Base-by-base conservation (phyloP, 2,888 invertebrate genomes). In the Erannis defoliaria region DNA sequence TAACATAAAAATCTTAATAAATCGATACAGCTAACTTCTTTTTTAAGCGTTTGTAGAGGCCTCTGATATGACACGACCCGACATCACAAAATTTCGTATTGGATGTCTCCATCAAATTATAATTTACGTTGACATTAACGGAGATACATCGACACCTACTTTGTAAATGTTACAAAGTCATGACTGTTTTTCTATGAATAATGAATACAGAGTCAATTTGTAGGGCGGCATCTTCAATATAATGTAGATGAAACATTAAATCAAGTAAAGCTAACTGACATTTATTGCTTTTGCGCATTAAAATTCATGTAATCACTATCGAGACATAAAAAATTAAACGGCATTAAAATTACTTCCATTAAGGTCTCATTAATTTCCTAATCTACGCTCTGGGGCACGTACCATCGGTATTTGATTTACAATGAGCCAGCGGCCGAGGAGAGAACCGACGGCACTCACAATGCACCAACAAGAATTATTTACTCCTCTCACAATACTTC, bases 331-430 rank as follows among this genome's bases (percentile, higher is more conserved):
- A n/a, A 85, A 85, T 84, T 84, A 84, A 86, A 84, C 78, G 81
- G 78, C 77, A 85, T 85, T 81, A 81, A 84, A 87, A 90, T 85
- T 82, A 84, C 85, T 86, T 86, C 85, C 86, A 88, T 90, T 89
- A 89, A 74, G 81, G 79, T 77, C 82, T 89, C 90, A 91, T 90
- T 90, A 90, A 90, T 90, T 88, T 85, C 82, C 82, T 86, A 86
- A 90, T 87, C 80, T 81, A 76, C 82, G 90, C 90, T 89, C 71
- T 78, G 76, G 87, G 91, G 86, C 89, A 88, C 72, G 75, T 67
- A 77, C 71, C 75, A 76, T 77, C 74, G 73, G 76, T 80, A 78
- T 81, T 86, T 90, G 88, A 91, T 91, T 91, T 90, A 91, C 84
- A 79, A 77, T 78, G 76, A 73, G 72, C 67, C 62, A 62, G 71